Conservation (phyloP, 2,797 vertebrate genomes). For the Pantherophis alleghaniensis region DNA sequence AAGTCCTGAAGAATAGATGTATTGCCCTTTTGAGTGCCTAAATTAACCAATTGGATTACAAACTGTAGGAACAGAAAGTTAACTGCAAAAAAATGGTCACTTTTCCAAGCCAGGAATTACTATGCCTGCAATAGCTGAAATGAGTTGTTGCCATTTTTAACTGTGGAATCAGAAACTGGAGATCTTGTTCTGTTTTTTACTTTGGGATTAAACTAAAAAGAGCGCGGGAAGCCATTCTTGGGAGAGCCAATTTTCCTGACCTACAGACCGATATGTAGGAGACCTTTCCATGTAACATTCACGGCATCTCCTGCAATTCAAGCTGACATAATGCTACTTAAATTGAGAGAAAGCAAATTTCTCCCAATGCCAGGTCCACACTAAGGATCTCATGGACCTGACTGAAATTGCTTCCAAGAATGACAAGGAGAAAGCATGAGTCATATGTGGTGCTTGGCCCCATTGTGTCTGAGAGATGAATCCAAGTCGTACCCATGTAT, state of each 20-base stretch:
- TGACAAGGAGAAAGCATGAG: not conserved
- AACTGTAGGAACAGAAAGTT: not conserved
- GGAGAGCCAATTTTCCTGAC: not conserved
- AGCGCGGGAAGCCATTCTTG: not conserved
- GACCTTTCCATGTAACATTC: not conserved
- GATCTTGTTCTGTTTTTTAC: not conserved
- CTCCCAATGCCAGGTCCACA: slow-evolving; percentile 7
- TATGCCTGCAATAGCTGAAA: not conserved
- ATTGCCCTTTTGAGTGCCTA: not conserved
- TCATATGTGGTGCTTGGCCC: slow-evolving; percentile 29
- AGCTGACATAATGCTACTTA: not conserved
- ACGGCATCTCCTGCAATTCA: not conserved
- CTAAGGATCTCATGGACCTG: not conserved
- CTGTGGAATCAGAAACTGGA: not conserved
- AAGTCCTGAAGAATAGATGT: not conserved
- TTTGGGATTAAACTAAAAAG: not conserved
- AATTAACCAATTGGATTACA: not conserved
- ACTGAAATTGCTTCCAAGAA: slow-evolving; percentile 3
- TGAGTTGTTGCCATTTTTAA: not conserved
- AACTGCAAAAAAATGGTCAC: not conserved
- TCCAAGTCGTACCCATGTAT: slow-evolving; percentile 46
- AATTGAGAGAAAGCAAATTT: not conserved
- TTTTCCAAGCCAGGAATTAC: not conserved
- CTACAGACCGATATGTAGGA: not conserved
- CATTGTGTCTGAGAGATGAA: slow-evolving; percentile 35